Conservation (phyloP, 2,888 invertebrate species). For the Drosophila fulvimacula region DNA sequence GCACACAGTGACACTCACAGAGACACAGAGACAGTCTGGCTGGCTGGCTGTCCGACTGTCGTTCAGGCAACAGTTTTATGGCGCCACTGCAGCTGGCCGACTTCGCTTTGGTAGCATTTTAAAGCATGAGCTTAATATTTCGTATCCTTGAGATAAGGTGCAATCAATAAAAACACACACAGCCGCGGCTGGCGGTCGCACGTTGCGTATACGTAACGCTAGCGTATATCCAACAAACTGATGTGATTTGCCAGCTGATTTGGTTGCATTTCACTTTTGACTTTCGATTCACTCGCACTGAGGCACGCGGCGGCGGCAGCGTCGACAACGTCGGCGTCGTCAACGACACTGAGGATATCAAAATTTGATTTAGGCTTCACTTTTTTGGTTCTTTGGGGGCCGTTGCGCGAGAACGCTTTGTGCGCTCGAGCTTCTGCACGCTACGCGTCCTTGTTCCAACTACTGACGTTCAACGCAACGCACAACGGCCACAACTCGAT, state of each 20-base stretch:
- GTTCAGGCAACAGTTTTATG: conserved; percentile 44
- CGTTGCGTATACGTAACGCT: conserved; percentile 70
- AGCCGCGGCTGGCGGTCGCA: conserved; percentile 38
- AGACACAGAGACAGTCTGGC: conserved; percentile 2
- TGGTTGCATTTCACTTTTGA: conserved; percentile 14
- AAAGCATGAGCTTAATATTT: conserved; percentile 35
- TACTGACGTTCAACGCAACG: conserved; percentile 75
- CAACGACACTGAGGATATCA: conserved; percentile 8
- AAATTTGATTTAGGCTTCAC: conserved; percentile 37
- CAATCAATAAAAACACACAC: conserved; percentile 68
- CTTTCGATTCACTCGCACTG: too few species aligned
- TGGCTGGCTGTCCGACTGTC: conserved; percentile 1
- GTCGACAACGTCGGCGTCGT: too few species aligned
- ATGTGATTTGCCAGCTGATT: conserved; percentile 46
- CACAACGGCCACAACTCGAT: conserved; percentile 63
- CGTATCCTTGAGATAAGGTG: conserved; percentile 54
- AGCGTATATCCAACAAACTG: conserved; percentile 21
- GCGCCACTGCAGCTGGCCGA: conserved; percentile 37
- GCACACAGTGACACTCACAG: conserved; percentile 1
- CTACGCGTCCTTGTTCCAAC: conserved; percentile 84
- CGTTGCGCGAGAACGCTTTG: conserved; percentile 39
- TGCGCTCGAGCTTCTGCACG: conserved; percentile 75
- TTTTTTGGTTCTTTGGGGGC: conserved; percentile 8
- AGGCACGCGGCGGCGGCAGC: too few species aligned
- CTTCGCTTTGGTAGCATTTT: conserved; percentile 51